Evolutionary conservation across 2,888 invertebrate species (phyloP).

Genomic region (Oscheius sp.): DNA sequence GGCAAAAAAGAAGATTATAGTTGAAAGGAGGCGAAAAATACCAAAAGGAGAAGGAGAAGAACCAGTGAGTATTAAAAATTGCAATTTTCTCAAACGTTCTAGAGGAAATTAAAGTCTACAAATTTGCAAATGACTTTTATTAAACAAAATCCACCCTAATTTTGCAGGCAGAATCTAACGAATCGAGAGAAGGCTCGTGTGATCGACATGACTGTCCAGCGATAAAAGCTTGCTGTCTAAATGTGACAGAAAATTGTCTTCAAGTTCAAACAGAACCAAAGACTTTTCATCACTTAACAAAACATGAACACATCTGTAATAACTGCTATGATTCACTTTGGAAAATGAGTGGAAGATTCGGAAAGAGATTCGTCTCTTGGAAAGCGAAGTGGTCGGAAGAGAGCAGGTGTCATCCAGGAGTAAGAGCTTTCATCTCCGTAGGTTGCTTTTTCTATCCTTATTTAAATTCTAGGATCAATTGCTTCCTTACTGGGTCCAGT

Average conservation of each 20-base stretch:
- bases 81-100: not conserved
- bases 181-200: conserved; percentile 51
- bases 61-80: not conserved
- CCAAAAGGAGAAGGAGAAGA: not conserved
- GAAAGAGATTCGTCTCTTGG: conserved; percentile 24
- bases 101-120: not conserved
- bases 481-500: conserved; percentile 59
- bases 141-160: not conserved
- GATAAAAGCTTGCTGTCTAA: conserved; percentile 40
- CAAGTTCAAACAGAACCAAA: conserved; percentile 29
- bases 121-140: too few relatives aligned
- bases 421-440: conserved; percentile 28
- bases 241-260: not conserved
- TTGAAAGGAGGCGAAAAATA: not conserved
- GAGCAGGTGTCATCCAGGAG: conserved; percentile 28
- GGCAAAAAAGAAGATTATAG: conserved; percentile 42
- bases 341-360: conserved; percentile 30
- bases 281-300: conserved; percentile 51
- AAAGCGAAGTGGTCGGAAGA: conserved; percentile 32
- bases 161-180: conserved; percentile 12
- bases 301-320: conserved; percentile 52
- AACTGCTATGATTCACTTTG: conserved; percentile 53
- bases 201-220: conserved; percentile 50
- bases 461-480: conserved; percentile 46
- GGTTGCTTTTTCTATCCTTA: not conserved